Evolutionary conservation across 2,113 vertebrate species (phyloP), one percentile per base, ranked within the genome.

Genomic region (Sinocyclocheilus grahami): DNA sequence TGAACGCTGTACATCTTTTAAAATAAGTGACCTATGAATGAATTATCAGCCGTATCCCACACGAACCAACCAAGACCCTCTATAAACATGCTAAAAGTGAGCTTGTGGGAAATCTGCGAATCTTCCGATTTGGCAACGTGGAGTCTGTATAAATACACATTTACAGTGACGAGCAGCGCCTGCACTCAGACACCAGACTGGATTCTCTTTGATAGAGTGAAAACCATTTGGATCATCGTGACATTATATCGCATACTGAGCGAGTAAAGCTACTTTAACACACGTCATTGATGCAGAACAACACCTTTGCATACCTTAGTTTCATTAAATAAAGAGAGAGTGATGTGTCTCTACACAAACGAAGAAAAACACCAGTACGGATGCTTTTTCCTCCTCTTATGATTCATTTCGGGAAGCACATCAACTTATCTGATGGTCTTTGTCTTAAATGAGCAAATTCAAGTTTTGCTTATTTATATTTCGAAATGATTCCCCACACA

Each of bases 371-470:
- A 16, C 89, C 91, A 87, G 89, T 82, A 22, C 60, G 85, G 74
- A 88, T 90, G 79, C 88, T 85, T 75, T 71, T 88, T 87, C 67
- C 91, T 90, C 90, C 93, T 93, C 92, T 93, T 92, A 88, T 89
- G 85, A n/a, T 85, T 91, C 86, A 91, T 89, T 84, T 91, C 83
- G 86, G 83, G 85, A 87, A 87, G 58, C 24, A 77, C 53, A 80
- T 24, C 87, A 5, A 37, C 67, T 71, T 33, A 85, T 85, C 88
- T 87, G 89, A 89, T 86, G 86, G 84, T 72, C 83, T 83, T 90
- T 86, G 91, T 85, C 89, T 84, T 86, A 83, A 48, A 85, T 86
- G 60, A 79, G 85, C 76, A 48, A 53, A 85, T 91, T 93, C 90
- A 91, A 87, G 90, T 89, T 89, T 85, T 88, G 84, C 87, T 91